Base-by-base conservation (phyloP, 2,888 invertebrate genomes). In the Lapara coniferarum region DNA sequence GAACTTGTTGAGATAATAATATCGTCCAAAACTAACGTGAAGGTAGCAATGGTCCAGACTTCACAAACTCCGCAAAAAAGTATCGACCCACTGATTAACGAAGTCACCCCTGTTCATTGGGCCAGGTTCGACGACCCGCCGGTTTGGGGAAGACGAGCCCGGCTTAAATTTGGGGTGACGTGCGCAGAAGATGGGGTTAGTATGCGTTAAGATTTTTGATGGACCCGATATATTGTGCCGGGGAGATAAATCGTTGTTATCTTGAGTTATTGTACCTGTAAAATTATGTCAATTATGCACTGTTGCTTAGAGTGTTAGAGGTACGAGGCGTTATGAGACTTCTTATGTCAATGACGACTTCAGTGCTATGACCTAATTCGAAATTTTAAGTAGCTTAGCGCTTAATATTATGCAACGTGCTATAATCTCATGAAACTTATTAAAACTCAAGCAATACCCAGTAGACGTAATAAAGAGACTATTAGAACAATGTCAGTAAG, bases 21-120 rank as follows among this genome's bases (percentile, higher is more conserved):
- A 37, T 4, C 5, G 37, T 37, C 37, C 37, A 37, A 16, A 46
- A 44, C n/a, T 5, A 63, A 10, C 46, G 16, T 19, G 58, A 10
- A n/a, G 19, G 19, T 19, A 63, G 25, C 25, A 25, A 1, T 10
- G 55, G 19, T 46, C 63, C 46, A 49, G 59, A 46, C 59, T 13
- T 25, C 6, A 46, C 37, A 59, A 44, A 49, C 63, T 46, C 16
- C 19, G 46, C 46, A 63, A 63, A 63, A 59, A 63, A 63, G 46
- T 55, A 55, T 67, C 67, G 44, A 55, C 53, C 69, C 30, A 68
- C 70, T 69, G 71, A 69, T 63, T 63, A 63, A 12, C 19, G 63
- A n/a, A 25, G 25, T 25, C 25, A 16, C 44, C 59, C 63, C 63
- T 37, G 37, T 37, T 37, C 63, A 46, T 12, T 44, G 19, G 49